A percentile compares a stretch with the other conserved stretches of the same genome.
These are phyloP conservation scores for Cosmia trapezina DNA, from an alignment of 2,888 invertebrate species.

Conservation along the genomic window DNA sequence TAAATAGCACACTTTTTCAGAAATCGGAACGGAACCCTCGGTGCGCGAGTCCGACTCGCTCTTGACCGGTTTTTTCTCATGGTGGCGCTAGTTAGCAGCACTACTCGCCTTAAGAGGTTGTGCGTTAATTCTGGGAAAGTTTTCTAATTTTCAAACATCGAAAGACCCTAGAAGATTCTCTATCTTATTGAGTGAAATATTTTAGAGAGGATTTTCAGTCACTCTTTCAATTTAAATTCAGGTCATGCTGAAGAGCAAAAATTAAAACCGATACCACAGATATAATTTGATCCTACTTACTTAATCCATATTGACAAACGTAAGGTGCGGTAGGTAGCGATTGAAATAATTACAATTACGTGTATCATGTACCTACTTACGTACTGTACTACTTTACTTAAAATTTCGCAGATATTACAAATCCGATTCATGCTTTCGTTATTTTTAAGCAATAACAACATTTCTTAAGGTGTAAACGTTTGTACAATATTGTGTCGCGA, in stretches of 20 bases:
- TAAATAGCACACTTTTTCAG: no score
- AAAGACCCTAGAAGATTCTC: neutral
- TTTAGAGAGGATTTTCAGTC: neutral
- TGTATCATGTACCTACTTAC: conserved; percentile 10
- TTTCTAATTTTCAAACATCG: neutral
- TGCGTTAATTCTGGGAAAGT: neutral
- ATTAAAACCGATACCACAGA: neutral
- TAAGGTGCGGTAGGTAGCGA: neutral
- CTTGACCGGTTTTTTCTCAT: no score
- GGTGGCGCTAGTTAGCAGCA: no score
- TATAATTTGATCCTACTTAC: neutral
- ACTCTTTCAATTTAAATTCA: neutral
- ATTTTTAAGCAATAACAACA: conserved; percentile 51
- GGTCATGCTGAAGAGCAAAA: neutral
- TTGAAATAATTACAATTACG: conserved; percentile 20
- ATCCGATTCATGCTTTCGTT: conserved; percentile 37
- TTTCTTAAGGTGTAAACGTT: conserved; percentile 46
- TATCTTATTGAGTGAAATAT: neutral
- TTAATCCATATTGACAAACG: conserved; percentile 1
- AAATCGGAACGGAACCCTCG: no score
- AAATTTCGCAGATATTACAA: conserved; percentile 27
- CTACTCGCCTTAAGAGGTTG: no score
- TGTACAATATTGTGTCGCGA: conserved; percentile 35
- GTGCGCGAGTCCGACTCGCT: no score
- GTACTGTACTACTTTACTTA: neutral